These are phyloP conservation scores for Zosterops pallidus DNA, from an alignment of 2,113 vertebrate species.

Conservation along the genomic window DNA sequence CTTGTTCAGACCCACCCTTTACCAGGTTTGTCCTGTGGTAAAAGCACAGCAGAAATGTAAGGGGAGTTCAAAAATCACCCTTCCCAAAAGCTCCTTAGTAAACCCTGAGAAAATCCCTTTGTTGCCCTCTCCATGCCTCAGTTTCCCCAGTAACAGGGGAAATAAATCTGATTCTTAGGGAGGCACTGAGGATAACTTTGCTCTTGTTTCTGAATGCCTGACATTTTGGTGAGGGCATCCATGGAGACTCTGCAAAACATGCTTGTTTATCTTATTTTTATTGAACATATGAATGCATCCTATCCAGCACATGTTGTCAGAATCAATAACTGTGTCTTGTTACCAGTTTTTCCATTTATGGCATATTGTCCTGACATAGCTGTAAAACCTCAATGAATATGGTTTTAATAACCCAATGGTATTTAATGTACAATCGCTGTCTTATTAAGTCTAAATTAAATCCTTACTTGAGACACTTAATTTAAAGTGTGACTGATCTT, in stretches of 20 bases:
- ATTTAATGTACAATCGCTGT: constrained; percentile 76
- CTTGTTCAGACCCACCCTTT: not conserved
- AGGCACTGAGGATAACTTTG: not conserved
- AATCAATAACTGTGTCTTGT: constrained; percentile 69
- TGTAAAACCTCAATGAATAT: constrained; percentile 79
- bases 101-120: not conserved
- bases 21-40: not conserved
- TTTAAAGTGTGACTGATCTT: constrained; percentile 74
- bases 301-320: constrained; percentile 69
- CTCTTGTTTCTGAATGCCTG: not conserved
- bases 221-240: not conserved
- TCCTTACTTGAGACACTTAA: constrained; percentile 72
- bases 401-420: constrained; percentile 75
- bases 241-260: not conserved
- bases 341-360: constrained; percentile 72
- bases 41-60: not conserved
- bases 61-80: not conserved
- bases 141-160: not conserved
- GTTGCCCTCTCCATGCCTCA: not conserved
- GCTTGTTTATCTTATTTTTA: constrained; percentile 54
- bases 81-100: not conserved
- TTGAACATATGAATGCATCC: constrained; percentile 51
- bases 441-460: constrained; percentile 78
- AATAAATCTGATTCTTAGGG: not conserved
- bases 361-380: constrained; percentile 73